A percentile compares a stretch with the other conserved stretches of the same genome.
Evolutionary conservation across 2,797 vertebrate genomes (phyloP).

Genomic region (Scomberomorus guttatus): DNA sequence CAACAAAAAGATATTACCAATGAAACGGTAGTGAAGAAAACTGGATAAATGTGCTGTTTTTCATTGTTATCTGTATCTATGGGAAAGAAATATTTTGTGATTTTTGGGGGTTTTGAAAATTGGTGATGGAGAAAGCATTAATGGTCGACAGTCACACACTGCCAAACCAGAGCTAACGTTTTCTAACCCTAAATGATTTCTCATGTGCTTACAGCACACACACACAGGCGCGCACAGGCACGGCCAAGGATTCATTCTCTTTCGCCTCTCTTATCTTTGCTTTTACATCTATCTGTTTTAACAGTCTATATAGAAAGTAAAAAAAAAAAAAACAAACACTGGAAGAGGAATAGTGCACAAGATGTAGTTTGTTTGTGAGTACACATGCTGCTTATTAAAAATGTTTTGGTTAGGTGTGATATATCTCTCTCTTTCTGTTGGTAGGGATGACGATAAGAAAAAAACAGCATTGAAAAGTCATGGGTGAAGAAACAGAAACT

Average conservation of each 20-base stretch:
- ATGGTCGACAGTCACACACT: slow-evolving; percentile 29
- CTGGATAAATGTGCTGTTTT: slow-evolving; percentile 11
- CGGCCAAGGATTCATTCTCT: background rate
- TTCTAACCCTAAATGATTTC: slow-evolving; percentile 57
- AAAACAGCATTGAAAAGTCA: no score
- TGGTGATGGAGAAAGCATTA: slow-evolving; percentile 56
- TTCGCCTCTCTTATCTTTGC: background rate
- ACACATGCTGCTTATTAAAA: background rate
- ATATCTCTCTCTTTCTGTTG: background rate
- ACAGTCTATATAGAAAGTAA: background rate
- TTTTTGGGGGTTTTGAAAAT: slow-evolving; percentile 35
- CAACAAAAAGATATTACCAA: background rate
- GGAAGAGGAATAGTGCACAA: background rate
- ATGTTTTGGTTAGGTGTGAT: background rate
- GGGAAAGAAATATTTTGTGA: slow-evolving; percentile 28
- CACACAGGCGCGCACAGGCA: slow-evolving; percentile 2
- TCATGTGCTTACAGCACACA: slow-evolving; percentile 34
- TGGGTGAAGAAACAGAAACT: background rate
- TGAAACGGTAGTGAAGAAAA: slow-evolving; percentile 33
- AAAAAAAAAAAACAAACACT: background rate
- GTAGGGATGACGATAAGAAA: no score
- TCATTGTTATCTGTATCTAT: slow-evolving; percentile 30
- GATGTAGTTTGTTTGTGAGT: background rate
- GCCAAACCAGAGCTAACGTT: slow-evolving; percentile 62
- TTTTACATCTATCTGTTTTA: background rate